Evolutionary conservation across 2,797 vertebrate species (phyloP).

Genomic region (Darevskia mixta): DNA sequence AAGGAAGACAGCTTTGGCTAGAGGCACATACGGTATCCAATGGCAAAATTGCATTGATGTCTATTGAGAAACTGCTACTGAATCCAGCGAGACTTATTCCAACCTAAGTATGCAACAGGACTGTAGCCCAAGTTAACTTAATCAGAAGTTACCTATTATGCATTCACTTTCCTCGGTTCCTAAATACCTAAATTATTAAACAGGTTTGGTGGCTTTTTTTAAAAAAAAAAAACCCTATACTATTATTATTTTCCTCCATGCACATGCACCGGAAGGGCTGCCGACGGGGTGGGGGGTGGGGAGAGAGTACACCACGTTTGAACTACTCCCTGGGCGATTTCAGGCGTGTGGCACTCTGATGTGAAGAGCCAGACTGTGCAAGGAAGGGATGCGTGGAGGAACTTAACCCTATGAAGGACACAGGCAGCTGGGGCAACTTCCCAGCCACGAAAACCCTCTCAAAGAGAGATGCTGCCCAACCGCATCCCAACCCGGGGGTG

Average conservation of each 20-base stretch:
- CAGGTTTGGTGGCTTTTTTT: too few species aligned
- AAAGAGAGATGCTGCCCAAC: background rate
- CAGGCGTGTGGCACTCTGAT: background rate
- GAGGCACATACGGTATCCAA: background rate
- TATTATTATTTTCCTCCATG: background rate
- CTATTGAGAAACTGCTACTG: too few species aligned
- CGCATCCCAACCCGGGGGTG: background rate
- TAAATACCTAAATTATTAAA: background rate
- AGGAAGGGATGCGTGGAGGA: background rate
- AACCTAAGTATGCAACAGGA: too few species aligned
- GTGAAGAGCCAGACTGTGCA: too few species aligned
- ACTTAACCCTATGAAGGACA: background rate
- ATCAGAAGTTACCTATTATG: background rate
- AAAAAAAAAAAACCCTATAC: too few species aligned
- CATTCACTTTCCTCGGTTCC: background rate
- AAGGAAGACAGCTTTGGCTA: background rate
- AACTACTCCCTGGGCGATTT: background rate
- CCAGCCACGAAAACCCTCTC: background rate
- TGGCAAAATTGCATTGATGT: too few species aligned
- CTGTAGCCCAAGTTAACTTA: background rate
- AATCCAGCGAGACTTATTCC: too few species aligned
- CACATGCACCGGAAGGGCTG: background rate
- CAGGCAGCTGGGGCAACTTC: background rate
- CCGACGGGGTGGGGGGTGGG: too few species aligned
- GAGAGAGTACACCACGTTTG: too few species aligned